phyloP scores from a whole-genome alignment of 2,888 invertebrate species.

The Macrostomum cliftonense region DNA sequence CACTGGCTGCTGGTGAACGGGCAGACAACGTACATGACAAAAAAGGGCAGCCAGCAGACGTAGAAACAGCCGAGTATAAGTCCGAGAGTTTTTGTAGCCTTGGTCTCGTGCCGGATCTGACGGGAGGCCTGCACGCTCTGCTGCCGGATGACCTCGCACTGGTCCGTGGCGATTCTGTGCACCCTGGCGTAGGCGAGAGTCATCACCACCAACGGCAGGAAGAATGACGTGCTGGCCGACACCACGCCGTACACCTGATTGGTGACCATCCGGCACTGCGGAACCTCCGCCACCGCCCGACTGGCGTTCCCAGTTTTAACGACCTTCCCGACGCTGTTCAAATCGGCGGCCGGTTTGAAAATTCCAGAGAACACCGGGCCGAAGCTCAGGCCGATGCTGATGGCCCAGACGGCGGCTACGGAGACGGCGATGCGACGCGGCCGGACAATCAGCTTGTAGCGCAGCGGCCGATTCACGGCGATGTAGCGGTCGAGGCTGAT shows the following conservation, averaged over 20 bases:
- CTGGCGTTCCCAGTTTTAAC: too few species aligned
- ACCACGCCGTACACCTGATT: conserved; percentile 26
- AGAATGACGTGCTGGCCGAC: conserved; percentile 27
- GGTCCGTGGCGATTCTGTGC: conserved; percentile 18
- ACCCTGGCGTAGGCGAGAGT: conserved; percentile 25
- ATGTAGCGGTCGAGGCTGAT: too few species aligned
- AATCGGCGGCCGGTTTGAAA: conserved; percentile 33
- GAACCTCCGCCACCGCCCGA: conserved; percentile 9
- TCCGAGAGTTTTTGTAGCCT: conserved; percentile 1
- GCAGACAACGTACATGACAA: conserved; percentile 17
- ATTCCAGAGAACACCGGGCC: conserved; percentile 29
- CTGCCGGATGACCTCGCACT: too few species aligned
- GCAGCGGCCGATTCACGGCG: conserved; percentile 24
- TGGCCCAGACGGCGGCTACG: conserved; percentile 22
- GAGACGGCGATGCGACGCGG: conserved; percentile 16
- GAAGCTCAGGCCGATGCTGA: conserved; percentile 25
- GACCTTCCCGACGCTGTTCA: conserved; percentile 29
- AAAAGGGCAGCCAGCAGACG: conserved; percentile 16
- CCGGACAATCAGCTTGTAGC: conserved; percentile 17
- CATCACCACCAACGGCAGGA: conserved; percentile 27
- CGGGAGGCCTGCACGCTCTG: conserved; percentile 7
- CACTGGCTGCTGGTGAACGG: conserved; percentile 14
- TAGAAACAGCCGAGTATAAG: too few species aligned
- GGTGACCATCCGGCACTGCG: conserved; percentile 17
- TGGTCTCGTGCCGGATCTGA: conserved; percentile 8